Conservation (phyloP, 2,888 invertebrate genomes). For the Pimpla rufipes region DNA sequence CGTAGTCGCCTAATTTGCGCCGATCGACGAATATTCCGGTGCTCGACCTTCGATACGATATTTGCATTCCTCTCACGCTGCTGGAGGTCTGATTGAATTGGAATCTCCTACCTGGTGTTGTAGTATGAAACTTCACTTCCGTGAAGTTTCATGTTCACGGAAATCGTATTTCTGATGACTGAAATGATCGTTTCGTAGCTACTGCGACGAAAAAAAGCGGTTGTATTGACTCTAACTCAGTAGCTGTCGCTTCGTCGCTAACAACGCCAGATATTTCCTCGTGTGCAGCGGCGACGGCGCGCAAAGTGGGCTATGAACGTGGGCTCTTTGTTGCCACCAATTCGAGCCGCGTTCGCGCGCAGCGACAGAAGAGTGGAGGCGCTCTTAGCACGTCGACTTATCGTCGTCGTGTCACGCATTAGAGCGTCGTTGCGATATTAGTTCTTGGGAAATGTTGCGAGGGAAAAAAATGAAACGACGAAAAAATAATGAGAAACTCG, state of each 20-base stretch:
- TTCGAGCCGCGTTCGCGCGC: not conserved
- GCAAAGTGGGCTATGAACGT: not conserved
- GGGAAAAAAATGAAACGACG: not conserved
- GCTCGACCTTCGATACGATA: not conserved
- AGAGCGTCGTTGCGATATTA: conserved; percentile 52
- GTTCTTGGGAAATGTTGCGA: conserved; percentile 19
- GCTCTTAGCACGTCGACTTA: conserved; percentile 59
- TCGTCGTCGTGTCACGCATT: conserved; percentile 45
- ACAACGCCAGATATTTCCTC: not conserved
- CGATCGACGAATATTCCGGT: not conserved
- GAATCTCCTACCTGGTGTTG: not conserved
- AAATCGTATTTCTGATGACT: too few species aligned
- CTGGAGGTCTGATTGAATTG: not conserved
- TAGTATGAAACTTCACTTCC: not conserved
- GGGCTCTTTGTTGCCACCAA: not conserved
- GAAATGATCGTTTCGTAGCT: too few species aligned
- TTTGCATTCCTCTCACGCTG: not conserved
- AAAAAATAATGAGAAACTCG: conserved; percentile 14
- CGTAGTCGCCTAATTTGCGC: not conserved
- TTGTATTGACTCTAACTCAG: too few species aligned
- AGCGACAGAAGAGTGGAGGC: conserved; percentile 14
- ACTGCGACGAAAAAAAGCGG: too few species aligned
- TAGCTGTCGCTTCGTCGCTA: too few species aligned
- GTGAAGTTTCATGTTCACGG: not conserved
- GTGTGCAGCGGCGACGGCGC: not conserved